Base-by-base conservation (phyloP, 1,140 invertebrate genomes). In the Tachypleus tridentatus region DNA sequence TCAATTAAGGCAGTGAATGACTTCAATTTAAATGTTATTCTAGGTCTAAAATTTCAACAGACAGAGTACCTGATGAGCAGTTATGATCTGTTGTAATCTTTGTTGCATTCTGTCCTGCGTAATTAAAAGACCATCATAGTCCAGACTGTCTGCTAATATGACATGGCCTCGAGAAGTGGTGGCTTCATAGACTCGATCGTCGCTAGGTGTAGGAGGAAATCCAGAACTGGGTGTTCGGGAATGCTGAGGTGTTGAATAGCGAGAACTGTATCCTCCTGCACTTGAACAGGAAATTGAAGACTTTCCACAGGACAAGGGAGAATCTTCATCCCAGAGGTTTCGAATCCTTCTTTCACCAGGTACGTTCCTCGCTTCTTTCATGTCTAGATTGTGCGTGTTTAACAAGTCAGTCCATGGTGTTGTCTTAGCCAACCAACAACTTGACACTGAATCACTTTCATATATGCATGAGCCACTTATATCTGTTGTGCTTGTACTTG, bases 101-200 rank as follows among this genome's bases (percentile, higher is more conserved):
- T 85, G 82, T 74, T 93, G 89, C 67, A 89, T 79, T 64, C 88
- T 85, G 74, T 88, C 89, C 69, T 84, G 80, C 67, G 87, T 82
- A 62, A 86, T 83, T 56, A 87, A 83, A 68, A 93, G 79, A 59
- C 91, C 91, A 78, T 93, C 91, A n/a, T 87, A 77, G 68, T 86
- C 83, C 61, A 75, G 76, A 69, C 79, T 78, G 64, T 80, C 76
- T 49, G 73, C 64, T 29, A 73, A 64, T 9, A 74, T 63, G 50
- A 77, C 76, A 29, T 77, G 76, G 73, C 64, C 69, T 29, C 29
- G 29, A 29, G 29, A 29, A 4, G 64, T 59, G 10, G 61, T 49
- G 62, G 63, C 57, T 59, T 63, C 63, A 47, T 64, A 64, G 62
- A 59, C 57, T 48, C 64, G 72, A 75, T 71, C 79, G 78, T 75